These are phyloP conservation scores for Pseudorhiza aurosa DNA, from an alignment of 30 jellyfish, hydroid and myxozoan species.

Conservation along the genomic window DNA sequence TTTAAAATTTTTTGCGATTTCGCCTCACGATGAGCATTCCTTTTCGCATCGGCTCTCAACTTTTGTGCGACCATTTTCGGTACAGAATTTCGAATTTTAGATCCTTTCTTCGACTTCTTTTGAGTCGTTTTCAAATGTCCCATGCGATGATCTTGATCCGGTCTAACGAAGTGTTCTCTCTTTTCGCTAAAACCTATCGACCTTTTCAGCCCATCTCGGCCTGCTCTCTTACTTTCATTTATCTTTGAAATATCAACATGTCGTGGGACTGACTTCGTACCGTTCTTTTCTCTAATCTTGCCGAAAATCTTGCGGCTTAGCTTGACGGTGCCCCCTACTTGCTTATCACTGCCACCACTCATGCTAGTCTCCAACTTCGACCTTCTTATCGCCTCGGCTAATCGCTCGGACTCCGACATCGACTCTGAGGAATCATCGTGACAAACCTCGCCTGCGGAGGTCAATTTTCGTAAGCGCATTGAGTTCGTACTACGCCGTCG, in stretches of 20 bases:
- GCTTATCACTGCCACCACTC: not conserved
- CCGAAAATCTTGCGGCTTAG: not conserved
- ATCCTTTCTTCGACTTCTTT: constrained; percentile 19
- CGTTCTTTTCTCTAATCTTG: not conserved
- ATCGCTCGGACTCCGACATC: constrained; percentile 63
- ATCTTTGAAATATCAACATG: not conserved
- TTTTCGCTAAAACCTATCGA: constrained; percentile 1
- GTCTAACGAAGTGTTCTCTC: constrained; percentile 9
- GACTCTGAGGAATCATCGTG: constrained; percentile 62
- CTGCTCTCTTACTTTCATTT: not conserved
- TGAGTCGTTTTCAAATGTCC: constrained; percentile 34
- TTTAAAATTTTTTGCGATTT: constrained; percentile 8
- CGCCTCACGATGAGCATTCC: not conserved
- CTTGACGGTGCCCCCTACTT: not conserved
- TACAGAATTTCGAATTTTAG: not conserved
- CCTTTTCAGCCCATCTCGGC: not conserved
- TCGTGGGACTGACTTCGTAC: not conserved
- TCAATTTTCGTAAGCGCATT: constrained; percentile 61
- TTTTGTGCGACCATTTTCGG: constrained; percentile 18
- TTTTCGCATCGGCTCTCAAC: not conserved
- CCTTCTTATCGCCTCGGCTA: constrained; percentile 55
- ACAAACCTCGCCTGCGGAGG: constrained; percentile 71
- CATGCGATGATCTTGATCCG: constrained; percentile 5
- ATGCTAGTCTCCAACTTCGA: constrained; percentile 59
- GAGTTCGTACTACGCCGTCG: constrained; percentile 69